phyloP scores from a whole-genome alignment of 2,888 invertebrate genomes.

The Nymphalis urticae region DNA sequence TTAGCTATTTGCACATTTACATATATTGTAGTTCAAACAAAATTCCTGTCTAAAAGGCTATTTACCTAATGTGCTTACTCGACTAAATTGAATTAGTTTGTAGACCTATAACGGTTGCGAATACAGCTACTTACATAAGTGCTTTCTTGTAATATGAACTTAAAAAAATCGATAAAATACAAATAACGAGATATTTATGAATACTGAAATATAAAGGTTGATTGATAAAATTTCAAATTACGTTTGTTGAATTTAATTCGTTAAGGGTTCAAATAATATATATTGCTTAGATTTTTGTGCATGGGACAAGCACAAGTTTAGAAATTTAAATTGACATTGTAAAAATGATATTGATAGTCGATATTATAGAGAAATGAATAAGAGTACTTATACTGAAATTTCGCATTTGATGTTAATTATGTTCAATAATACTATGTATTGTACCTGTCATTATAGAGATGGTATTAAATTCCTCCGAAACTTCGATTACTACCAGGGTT shows the following conservation, averaged over 20 bases:
- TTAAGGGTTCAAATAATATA: too few relatives aligned
- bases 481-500: too few relatives aligned
- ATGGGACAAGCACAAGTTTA: too few relatives aligned
- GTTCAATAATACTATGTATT: too few relatives aligned
- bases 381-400: too few relatives aligned
- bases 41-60: slow-evolving; percentile 33
- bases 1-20: slow-evolving; percentile 55
- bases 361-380: too few relatives aligned
- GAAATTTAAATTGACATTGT: too few relatives aligned
- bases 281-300: too few relatives aligned
- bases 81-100: slow-evolving; percentile 23
- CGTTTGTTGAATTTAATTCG: not conserved
- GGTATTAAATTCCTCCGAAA: too few relatives aligned
- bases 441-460: too few relatives aligned
- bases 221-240: not conserved
- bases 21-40: slow-evolving; percentile 39
- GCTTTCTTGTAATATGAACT: not conserved
- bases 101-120: slow-evolving; percentile 13
- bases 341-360: too few relatives aligned
- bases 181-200: not conserved
- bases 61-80: slow-evolving; percentile 19
- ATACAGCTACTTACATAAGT: not conserved
- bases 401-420: too few relatives aligned
- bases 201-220: not conserved
- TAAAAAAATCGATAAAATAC: not conserved